Evolutionary conservation across 2,888 invertebrate genomes (phyloP).

Genomic region (Rotaria socialis): DNA sequence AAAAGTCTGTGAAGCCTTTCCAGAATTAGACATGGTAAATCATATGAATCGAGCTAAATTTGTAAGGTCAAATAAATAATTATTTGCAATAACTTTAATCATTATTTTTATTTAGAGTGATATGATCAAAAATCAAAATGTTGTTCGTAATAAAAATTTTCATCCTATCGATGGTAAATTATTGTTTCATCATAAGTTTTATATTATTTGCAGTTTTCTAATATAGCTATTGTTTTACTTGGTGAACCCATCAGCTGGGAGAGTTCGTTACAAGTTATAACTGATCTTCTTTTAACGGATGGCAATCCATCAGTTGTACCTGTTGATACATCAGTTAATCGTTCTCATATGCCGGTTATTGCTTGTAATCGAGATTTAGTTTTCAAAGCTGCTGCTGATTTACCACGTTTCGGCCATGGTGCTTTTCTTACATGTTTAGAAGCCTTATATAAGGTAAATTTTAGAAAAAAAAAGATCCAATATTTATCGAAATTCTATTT

Average conservation of each 20-base stretch:
- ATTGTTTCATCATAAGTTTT: not conserved
- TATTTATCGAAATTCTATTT: too few species aligned
- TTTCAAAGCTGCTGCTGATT: constrained; percentile 59
- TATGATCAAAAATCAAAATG: constrained; percentile 12
- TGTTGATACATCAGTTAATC: constrained; percentile 47
- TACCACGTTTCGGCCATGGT: constrained; percentile 60
- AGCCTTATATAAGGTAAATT: constrained; percentile 55
- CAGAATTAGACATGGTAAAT: constrained; percentile 44
- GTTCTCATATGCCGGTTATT: constrained; percentile 55
- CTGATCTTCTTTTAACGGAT: constrained; percentile 57
- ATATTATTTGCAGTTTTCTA: not conserved
- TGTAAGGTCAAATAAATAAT: not conserved
- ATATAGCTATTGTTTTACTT: constrained; percentile 55
- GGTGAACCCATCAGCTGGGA: constrained; percentile 59
- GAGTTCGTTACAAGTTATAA: constrained; percentile 56
- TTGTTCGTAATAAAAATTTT: constrained; percentile 36
- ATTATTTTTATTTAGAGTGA: not conserved
- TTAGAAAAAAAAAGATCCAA: not conserved
- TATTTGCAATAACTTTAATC: not conserved
- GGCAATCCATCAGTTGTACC: constrained; percentile 55
- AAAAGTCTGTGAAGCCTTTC: constrained; percentile 43
- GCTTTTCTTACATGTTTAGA: constrained; percentile 59
- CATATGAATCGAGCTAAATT: constrained; percentile 39
- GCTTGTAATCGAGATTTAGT: constrained; percentile 60
- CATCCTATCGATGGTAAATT: constrained; percentile 40